Evolutionary conservation across 2,888 invertebrate genomes (phyloP).

Genomic region (Conomelus anceps): DNA sequence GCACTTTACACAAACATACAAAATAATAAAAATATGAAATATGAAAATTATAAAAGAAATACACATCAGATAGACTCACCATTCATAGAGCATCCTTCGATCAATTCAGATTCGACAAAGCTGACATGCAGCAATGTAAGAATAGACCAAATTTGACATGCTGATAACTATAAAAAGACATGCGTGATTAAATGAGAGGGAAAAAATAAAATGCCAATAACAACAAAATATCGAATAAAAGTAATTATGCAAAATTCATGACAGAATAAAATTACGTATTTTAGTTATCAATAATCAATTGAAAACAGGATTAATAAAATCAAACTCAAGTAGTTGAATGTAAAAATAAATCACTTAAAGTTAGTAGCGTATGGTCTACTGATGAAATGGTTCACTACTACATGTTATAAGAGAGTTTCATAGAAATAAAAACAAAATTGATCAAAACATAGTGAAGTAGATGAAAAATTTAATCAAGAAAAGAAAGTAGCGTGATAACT

Average conservation of each 20-base stretch:
- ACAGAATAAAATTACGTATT: not conserved
- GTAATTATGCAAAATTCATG: not conserved
- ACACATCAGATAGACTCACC: not conserved
- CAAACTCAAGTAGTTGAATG: no score
- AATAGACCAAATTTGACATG: not conserved
- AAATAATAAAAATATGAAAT: conserved; percentile 20
- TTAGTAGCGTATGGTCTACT: no score
- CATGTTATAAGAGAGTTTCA: no score
- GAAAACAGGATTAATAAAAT: no score
- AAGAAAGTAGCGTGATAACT: no score
- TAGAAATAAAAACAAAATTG: no score
- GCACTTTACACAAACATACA: conserved; percentile 22
- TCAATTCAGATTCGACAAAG: not conserved
- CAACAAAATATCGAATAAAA: not conserved
- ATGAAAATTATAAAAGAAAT: conserved; percentile 5
- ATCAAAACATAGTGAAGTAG: no score
- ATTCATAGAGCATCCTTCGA: not conserved
- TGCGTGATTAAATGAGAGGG: not conserved
- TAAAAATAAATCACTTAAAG: no score
- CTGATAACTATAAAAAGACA: not conserved
- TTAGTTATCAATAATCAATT: no score
- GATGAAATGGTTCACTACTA: no score
- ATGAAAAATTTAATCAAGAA: no score
- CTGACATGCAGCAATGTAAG: not conserved
- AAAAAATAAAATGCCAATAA: not conserved